A percentile compares a stretch with the other conserved stretches of the same genome.
phyloP scores from a whole-genome alignment of 2,797 vertebrate species.

The Setipinna tenuifilis region DNA sequence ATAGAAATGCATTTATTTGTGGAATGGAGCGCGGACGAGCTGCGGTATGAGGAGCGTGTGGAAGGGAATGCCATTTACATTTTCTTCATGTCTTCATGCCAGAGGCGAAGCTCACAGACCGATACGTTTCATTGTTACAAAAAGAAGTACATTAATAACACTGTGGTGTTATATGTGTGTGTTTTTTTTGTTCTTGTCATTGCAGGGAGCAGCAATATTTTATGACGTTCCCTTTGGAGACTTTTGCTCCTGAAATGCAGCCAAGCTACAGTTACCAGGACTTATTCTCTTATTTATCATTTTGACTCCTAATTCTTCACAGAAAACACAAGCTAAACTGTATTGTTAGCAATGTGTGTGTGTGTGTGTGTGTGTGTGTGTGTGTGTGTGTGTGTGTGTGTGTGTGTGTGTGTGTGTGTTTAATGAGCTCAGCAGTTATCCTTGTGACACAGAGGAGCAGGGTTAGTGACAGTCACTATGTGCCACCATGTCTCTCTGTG shows the following conservation, averaged over 20 bases:
- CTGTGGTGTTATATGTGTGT: too few species aligned
- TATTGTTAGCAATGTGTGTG: neutral
- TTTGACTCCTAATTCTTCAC: neutral
- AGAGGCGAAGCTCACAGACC: neutral
- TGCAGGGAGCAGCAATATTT: neutral
- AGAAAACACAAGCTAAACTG: neutral
- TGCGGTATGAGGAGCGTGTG: neutral
- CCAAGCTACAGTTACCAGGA: neutral
- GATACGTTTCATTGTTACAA: neutral
- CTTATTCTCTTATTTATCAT: neutral
- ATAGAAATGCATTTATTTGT: neutral
- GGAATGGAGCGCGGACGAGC: neutral
- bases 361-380: too few species aligned
- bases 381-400: neutral
- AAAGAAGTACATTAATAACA: conserved; percentile 5
- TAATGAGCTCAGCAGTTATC: neutral
- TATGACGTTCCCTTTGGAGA: neutral
- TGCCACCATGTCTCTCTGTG: neutral
- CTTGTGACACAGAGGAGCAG: too few species aligned
- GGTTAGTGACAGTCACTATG: too few species aligned
- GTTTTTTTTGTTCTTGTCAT: neutral
- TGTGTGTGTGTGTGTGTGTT: too few species aligned
- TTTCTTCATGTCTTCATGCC: neutral
- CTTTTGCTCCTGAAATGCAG: neutral
- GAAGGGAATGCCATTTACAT: conserved; percentile 14